Percentiles rank a stretch among this genome's conserved stretches.
These are phyloP conservation scores for Mycetomoellerius zeteki DNA, from an alignment of 1,140 invertebrate genomes.

Conservation along the genomic window DNA sequence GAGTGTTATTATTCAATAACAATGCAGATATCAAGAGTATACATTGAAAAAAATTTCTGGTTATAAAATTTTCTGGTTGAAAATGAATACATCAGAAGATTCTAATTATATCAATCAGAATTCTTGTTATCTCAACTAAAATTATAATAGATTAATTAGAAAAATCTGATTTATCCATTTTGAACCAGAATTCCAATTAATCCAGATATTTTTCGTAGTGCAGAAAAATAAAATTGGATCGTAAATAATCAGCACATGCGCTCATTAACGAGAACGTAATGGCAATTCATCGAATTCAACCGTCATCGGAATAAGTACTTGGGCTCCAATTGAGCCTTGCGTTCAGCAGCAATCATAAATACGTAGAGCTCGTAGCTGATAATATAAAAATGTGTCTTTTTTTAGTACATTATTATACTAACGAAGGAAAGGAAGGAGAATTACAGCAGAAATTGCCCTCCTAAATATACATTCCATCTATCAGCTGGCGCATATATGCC, in stretches of 20 bases:
- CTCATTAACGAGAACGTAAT: background rate
- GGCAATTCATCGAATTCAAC: conserved; percentile 4
- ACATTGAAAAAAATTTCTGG: too few species aligned
- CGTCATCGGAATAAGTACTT: background rate
- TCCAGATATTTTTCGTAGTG: background rate
- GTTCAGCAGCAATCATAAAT: conserved; percentile 28
- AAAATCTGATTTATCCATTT: too few species aligned
- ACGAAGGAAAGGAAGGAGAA: conserved; percentile 35
- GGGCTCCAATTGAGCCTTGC: conserved; percentile 3
- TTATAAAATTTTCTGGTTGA: too few species aligned
- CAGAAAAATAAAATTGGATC: conserved; percentile 3
- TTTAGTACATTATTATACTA: conserved; percentile 36
- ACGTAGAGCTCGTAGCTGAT: conserved; percentile 6
- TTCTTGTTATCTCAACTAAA: too few species aligned
- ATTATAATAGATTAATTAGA: too few species aligned
- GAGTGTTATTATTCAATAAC: background rate
- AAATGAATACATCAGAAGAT: too few species aligned
- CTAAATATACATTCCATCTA: conserved; percentile 32
- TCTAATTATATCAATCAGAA: too few species aligned
- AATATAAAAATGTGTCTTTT: conserved; percentile 28
- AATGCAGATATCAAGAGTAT: background rate
- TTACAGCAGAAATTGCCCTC: conserved; percentile 51
- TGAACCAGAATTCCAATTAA: too few species aligned
- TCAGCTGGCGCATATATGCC: conserved; percentile 17
- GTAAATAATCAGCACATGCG: conserved; percentile 25